Evolutionary conservation across 2,888 invertebrate genomes (phyloP).

Genomic region (Gasteruption jaculator): DNA sequence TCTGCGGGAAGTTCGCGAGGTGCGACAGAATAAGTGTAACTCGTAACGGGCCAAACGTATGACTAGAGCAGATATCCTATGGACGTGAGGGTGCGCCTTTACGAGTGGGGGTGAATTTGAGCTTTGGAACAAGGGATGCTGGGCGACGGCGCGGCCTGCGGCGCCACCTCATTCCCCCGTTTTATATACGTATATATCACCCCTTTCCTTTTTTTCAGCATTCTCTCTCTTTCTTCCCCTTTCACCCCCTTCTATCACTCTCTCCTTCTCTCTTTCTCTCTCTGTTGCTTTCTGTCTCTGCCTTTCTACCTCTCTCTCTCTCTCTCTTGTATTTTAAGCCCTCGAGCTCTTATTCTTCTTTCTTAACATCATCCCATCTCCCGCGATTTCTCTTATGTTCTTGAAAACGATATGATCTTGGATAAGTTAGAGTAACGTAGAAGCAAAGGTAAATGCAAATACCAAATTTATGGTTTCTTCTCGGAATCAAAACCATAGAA

Average conservation of each 20-base stretch:
- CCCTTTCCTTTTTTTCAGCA: slow-evolving; percentile 2
- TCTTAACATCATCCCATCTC: no score
- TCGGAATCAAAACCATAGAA: no score
- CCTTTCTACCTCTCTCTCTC: slow-evolving; percentile 15
- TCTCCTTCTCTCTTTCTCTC: slow-evolving; percentile 12
- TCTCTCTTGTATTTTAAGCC: no score
- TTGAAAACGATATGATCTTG: no score
- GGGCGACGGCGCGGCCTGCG: slow-evolving; percentile 51
- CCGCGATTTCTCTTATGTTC: no score
- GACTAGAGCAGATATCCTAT: slow-evolving; percentile 45
- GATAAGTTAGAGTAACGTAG: no score
- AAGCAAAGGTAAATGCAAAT: no score
- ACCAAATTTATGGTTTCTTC: no score
- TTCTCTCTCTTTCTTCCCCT: background rate
- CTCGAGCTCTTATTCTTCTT: no score
- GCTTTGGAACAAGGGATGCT: slow-evolving; percentile 43
- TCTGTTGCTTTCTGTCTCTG: slow-evolving; percentile 13
- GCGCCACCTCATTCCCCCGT: slow-evolving; percentile 40
- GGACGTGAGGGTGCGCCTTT: slow-evolving; percentile 48
- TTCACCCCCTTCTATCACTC: slow-evolving; percentile 5
- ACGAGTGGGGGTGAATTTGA: slow-evolving; percentile 40
- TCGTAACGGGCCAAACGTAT: slow-evolving; percentile 48
- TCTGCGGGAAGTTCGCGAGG: slow-evolving; percentile 19
- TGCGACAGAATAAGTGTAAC: slow-evolving; percentile 28
- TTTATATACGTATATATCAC: background rate